Conservation (phyloP, 2,113 vertebrate genomes). For the Rhinolophus ferrumequinum region DNA sequence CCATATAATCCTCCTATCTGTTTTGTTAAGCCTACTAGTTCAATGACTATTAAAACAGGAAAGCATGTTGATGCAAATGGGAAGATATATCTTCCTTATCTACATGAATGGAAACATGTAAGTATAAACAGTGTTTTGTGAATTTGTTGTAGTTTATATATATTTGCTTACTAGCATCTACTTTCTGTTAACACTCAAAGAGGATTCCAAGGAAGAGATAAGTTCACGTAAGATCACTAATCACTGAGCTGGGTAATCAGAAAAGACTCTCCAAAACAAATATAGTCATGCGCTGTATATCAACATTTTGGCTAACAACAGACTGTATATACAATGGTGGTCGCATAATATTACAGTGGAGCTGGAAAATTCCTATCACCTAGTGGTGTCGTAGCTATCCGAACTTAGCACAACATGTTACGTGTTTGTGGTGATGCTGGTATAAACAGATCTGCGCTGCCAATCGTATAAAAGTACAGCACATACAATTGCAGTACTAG, state of each 20-base stretch:
- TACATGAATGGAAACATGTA: slow-evolving; percentile 99
- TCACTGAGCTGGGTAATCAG: not conserved
- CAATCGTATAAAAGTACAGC: not conserved
- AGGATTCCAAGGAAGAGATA: not conserved
- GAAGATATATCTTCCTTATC: slow-evolving; percentile 98
- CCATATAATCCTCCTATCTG: slow-evolving; percentile 99
- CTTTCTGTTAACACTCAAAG: slow-evolving; percentile 34
- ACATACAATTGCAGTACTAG: not conserved
- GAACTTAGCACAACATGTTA: not conserved
- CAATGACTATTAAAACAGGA: slow-evolving; percentile 99
- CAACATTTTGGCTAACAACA: not conserved
- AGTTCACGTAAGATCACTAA: slow-evolving; percentile 4
- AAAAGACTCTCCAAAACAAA: not conserved
- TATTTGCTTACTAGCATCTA: not conserved
- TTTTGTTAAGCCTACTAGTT: slow-evolving; percentile 98
- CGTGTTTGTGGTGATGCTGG: not conserved
- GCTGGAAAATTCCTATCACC: not conserved
- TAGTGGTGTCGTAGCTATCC: not conserved
- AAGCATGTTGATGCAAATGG: slow-evolving; percentile 99
- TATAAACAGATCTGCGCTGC: not conserved
- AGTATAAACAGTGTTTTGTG: slow-evolving; percentile 77
- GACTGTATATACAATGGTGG: not conserved
- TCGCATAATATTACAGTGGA: not conserved
- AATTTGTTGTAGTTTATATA: not conserved
- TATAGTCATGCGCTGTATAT: too few species aligned